Evolutionary conservation across 2,888 invertebrate species (phyloP).

Genomic region (Synanthedon andrenaeformis): DNA sequence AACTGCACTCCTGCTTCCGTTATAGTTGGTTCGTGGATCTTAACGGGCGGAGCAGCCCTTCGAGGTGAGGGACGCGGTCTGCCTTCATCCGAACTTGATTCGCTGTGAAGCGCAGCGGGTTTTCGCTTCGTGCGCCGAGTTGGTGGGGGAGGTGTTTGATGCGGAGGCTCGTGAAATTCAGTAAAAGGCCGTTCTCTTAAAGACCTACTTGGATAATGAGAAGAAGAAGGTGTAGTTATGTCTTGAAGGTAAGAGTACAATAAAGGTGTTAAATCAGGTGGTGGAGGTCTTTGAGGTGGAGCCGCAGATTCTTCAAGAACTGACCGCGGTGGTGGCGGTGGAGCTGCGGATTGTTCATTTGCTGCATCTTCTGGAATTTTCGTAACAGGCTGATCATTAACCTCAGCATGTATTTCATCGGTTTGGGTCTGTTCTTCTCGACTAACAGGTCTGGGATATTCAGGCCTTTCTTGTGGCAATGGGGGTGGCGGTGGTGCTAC

Average conservation of each 20-base stretch:
- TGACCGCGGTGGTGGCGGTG: conserved; percentile 18
- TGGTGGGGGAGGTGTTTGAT: conserved; percentile 50
- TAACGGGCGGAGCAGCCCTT: conserved; percentile 41
- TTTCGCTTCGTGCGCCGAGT: conserved; percentile 61
- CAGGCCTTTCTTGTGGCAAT: conserved; percentile 18
- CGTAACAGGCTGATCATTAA: conserved; percentile 12
- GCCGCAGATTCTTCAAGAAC: conserved; percentile 28
- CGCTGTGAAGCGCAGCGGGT: conserved; percentile 45
- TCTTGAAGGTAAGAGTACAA: conserved; percentile 68
- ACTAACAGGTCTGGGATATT: conserved; percentile 30
- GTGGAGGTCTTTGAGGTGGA: conserved; percentile 59
- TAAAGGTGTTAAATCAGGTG: conserved; percentile 57
- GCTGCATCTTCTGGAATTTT: conserved; percentile 9
- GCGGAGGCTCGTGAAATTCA: conserved; percentile 44
- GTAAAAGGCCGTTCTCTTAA: conserved; percentile 39
- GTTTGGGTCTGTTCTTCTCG: conserved; percentile 60
- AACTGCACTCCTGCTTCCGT: conserved; percentile 79
- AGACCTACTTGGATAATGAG: conserved; percentile 55
- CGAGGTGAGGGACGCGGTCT: conserved; percentile 52
- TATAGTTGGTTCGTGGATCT: conserved; percentile 74
- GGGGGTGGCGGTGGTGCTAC: conserved; percentile 13
- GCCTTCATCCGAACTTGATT: conserved; percentile 65
- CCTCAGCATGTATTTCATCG: conserved; percentile 21
- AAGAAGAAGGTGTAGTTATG: conserved; percentile 56
- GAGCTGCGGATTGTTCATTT: conserved; percentile 10